Conservation (phyloP, 2,113 vertebrate species). For the Dolichallabes microphthalmus region DNA sequence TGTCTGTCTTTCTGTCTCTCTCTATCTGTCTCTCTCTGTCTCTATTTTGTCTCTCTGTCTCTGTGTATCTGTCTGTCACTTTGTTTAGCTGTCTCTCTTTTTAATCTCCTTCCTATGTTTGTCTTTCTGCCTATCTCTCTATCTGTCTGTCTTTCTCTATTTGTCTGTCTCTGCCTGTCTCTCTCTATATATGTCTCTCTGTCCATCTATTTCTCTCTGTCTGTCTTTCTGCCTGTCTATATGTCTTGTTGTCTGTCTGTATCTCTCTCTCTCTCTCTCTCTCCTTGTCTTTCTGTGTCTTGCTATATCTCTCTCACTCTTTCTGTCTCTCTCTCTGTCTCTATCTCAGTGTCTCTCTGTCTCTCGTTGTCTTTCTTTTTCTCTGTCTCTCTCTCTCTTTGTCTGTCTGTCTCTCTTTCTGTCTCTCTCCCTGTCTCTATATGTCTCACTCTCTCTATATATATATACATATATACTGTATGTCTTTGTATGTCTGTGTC, state of each 20-base stretch:
- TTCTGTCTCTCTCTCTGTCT: neutral
- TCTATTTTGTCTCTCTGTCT: neutral
- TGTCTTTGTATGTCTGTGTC: slow-evolving; percentile 8
- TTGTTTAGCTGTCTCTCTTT: neutral
- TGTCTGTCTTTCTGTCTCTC: neutral
- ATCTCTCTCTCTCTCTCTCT: neutral
- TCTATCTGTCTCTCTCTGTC: neutral
- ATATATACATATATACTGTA: neutral
- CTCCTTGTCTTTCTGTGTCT: neutral
- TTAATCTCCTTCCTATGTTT: neutral
- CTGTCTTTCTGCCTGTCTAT: neutral
- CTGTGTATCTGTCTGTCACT: neutral
- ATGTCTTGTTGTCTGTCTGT: neutral
- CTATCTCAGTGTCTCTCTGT: neutral
- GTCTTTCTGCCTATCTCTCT: neutral
- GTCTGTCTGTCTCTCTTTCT: neutral
- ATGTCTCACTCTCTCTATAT: neutral
- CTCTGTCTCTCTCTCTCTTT: neutral
- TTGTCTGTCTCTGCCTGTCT: neutral
- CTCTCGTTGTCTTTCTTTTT: neutral
- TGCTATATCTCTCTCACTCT: neutral
- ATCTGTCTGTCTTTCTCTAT: neutral
- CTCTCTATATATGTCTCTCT: neutral
- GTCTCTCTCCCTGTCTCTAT: neutral
- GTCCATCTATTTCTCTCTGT: slow-evolving; percentile 26